Percentiles rank a stretch among this genome's conserved stretches.
These are phyloP conservation scores for Hyles euphorbiae DNA, from an alignment of 1,140 invertebrate genomes.

Conservation along the genomic window DNA sequence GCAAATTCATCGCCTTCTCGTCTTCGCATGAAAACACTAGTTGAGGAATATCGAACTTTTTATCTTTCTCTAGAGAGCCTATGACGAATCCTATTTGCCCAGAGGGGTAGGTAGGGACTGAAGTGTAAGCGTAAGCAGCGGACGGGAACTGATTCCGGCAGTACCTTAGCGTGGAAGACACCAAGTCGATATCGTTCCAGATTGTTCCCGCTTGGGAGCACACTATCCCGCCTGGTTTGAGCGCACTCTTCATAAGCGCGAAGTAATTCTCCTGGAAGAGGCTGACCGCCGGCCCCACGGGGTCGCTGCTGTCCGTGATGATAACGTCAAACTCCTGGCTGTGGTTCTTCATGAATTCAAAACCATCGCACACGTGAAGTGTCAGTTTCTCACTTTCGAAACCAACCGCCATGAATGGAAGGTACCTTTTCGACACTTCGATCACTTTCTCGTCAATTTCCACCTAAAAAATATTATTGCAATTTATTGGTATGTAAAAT, in stretches of 20 bases:
- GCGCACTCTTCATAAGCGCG: conserved; percentile 86
- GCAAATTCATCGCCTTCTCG: conserved; percentile 83
- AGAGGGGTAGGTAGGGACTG: conserved; percentile 96
- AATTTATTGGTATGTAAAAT: not conserved
- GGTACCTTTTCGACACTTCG: conserved; percentile 91
- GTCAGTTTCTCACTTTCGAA: conserved; percentile 90
- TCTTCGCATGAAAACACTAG: conserved; percentile 81
- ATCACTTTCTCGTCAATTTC: conserved; percentile 97
- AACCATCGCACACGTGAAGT: conserved; percentile 94
- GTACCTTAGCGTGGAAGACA: conserved; percentile 82
- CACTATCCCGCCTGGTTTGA: conserved; percentile 92
- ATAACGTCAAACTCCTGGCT: conserved; percentile 95
- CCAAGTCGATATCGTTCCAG: conserved; percentile 90
- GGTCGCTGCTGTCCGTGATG: conserved; percentile 98
- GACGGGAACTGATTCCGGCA: conserved; percentile 86
- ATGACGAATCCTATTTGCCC: conserved; percentile 97
- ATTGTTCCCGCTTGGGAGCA: conserved; percentile 94
- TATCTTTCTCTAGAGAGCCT: conserved; percentile 80
- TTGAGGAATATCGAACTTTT: conserved; percentile 84
- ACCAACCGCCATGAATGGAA: conserved; percentile 93
- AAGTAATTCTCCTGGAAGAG: conserved; percentile 93
- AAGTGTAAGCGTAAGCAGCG: conserved; percentile 86
- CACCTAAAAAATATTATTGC: conserved; percentile 75
- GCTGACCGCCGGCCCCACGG: conserved; percentile 87
- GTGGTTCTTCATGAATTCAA: conserved; percentile 94